Conservation (phyloP, 2,113 vertebrate species). For the Xiphophorus hellerii region DNA sequence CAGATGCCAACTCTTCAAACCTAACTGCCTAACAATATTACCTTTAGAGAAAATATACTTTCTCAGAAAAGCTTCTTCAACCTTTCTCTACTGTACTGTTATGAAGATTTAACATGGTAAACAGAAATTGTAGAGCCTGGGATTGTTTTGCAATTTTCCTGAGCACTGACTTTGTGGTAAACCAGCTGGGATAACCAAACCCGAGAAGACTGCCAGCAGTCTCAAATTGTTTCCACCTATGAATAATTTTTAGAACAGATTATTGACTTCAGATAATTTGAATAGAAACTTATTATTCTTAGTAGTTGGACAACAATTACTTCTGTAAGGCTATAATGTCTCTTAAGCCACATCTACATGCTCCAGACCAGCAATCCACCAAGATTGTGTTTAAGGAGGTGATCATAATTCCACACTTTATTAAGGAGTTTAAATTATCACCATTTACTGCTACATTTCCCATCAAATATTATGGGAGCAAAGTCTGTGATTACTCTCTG, state of each 20-base stretch:
- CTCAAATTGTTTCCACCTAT: too few species aligned
- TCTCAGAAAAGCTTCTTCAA: neutral
- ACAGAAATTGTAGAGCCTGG: neutral
- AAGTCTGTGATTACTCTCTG: neutral
- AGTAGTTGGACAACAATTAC: too few species aligned
- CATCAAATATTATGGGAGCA: neutral
- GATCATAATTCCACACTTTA: neutral
- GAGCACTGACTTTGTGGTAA: neutral
- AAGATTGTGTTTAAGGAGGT: neutral
- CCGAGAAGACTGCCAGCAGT: neutral
- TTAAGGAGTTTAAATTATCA: neutral
- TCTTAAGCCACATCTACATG: too few species aligned
- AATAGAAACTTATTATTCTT: too few species aligned
- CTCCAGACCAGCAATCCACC: neutral
- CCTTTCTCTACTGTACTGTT: neutral
- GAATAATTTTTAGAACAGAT: too few species aligned
- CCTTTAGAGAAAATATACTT: neutral
- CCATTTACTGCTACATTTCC: neutral
- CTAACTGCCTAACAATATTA: neutral
- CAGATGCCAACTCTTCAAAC: neutral
- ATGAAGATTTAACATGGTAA: neutral
- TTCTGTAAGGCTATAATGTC: neutral
- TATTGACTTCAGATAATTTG: too few species aligned
- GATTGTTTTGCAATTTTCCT: neutral
- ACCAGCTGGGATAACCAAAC: neutral